Conservation (phyloP, 2,888 invertebrate genomes). For the Eustalomyia histrio region DNA sequence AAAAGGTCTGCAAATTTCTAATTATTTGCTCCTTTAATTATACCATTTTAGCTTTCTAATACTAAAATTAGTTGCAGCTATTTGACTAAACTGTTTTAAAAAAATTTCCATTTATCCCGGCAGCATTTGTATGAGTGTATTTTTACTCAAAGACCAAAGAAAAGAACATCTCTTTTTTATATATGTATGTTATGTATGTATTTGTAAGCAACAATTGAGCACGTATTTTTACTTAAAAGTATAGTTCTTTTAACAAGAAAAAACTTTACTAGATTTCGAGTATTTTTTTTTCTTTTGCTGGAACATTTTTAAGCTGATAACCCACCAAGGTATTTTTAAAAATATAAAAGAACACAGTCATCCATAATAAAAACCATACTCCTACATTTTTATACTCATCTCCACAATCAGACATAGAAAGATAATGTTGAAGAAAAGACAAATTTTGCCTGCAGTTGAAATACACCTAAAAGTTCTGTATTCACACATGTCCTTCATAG, state of each 20-base stretch:
- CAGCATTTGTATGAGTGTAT: constrained; percentile 12
- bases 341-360: too few species aligned
- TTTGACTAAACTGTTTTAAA: too few species aligned
- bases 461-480: neutral
- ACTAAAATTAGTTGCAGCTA: too few species aligned
- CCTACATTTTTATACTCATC: neutral
- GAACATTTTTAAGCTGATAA: neutral
- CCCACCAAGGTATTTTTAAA: neutral
- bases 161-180: constrained; percentile 12
- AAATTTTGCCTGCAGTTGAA: neutral
- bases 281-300: neutral
- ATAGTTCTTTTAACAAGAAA: constrained; percentile 4
- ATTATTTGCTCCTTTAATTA: too few species aligned
- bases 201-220: constrained; percentile 49
- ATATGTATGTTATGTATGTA: neutral
- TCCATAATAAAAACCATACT: too few species aligned
- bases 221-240: constrained; percentile 34
- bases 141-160: constrained; percentile 4
- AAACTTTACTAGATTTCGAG: neutral
- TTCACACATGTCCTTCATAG: neutral
- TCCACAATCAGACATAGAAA: neutral
- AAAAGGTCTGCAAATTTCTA: too few species aligned
- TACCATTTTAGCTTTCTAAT: too few species aligned
- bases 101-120: too few species aligned
- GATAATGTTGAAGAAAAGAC: neutral